Percentiles rank a stretch among this genome's conserved stretches.
These are phyloP conservation scores for Brachionus sp. DNA, from an alignment of 1,140 invertebrate species.

Conservation along the genomic window DNA sequence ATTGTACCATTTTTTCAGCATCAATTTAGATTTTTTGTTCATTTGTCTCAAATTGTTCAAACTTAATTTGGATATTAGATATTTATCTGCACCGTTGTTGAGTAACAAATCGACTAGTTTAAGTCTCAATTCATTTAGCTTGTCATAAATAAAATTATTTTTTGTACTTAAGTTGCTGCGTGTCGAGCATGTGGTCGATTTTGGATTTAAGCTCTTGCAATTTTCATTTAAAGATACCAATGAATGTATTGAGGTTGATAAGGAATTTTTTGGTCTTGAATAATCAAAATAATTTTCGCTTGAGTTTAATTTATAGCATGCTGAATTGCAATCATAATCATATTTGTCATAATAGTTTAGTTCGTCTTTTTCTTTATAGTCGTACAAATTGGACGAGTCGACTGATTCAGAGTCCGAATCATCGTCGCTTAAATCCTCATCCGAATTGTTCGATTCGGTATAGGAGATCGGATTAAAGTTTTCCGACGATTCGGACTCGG, in stretches of 20 bases:
- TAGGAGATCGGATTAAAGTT: not conserved
- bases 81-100: slow-evolving; percentile 4
- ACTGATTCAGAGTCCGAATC: not conserved
- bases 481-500: not conserved
- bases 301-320: not conserved
- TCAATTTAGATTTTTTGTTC: not conserved
- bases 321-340: slow-evolving; percentile 19
- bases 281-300: not conserved
- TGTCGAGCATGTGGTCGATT: not conserved
- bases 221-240: not conserved
- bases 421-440: not conserved
- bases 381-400: slow-evolving; percentile 28
- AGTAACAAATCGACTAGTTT: not conserved
- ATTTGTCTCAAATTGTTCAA: not conserved
- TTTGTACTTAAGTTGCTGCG: not conserved
- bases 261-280: not conserved
- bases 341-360: slow-evolving; percentile 32
- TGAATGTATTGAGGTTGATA: not conserved
- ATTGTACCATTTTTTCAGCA: slow-evolving; percentile 30
- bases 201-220: not conserved
- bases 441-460: not conserved
- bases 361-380: slow-evolving; percentile 25
- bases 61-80: not conserved
- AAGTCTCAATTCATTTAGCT: not conserved
- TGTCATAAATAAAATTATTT: not conserved